Evolutionary conservation across 1,140 invertebrate genomes (phyloP).

Genomic region (Drosophila ohnishii): DNA sequence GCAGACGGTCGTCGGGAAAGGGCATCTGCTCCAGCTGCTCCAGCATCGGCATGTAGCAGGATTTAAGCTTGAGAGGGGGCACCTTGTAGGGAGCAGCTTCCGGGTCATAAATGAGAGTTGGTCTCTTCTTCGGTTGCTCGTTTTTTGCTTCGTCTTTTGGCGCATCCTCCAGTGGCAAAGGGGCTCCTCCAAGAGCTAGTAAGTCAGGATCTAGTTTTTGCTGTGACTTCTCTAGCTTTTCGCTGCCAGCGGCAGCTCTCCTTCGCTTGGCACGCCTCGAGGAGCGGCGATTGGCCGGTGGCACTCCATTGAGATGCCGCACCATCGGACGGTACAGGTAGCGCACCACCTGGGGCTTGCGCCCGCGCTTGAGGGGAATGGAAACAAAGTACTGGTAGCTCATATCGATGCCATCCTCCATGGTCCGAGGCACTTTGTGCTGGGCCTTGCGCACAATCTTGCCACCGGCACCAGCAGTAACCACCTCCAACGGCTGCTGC

Average conservation of each 20-base stretch:
- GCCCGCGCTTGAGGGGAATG: constrained; percentile 52
- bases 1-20: constrained; percentile 11
- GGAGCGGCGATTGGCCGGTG: background rate
- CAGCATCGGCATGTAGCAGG: constrained; percentile 30
- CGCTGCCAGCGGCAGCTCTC: background rate
- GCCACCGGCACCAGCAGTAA: background rate
- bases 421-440: constrained; percentile 61
- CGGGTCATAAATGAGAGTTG: background rate
- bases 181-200: constrained; percentile 9
- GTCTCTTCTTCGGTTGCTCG: background rate
- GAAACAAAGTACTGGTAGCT: constrained; percentile 69
- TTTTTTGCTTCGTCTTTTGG: background rate
- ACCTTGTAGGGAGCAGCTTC: background rate
- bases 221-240: background rate
- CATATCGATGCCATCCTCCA: constrained; percentile 67
- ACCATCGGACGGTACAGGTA: constrained; percentile 68
- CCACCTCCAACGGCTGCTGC: background rate
- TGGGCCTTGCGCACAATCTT: constrained; percentile 48
- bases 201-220: constrained; percentile 2
- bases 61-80: constrained; percentile 29
- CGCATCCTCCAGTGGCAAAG: background rate
- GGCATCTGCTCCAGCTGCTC: constrained; percentile 36
- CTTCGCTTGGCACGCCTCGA: background rate
- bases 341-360: constrained; percentile 50
- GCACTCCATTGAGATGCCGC: constrained; percentile 32